phyloP scores from a whole-genome alignment of 64 coral and sea anemone species.

The Dendrophyllia cribrosa region DNA sequence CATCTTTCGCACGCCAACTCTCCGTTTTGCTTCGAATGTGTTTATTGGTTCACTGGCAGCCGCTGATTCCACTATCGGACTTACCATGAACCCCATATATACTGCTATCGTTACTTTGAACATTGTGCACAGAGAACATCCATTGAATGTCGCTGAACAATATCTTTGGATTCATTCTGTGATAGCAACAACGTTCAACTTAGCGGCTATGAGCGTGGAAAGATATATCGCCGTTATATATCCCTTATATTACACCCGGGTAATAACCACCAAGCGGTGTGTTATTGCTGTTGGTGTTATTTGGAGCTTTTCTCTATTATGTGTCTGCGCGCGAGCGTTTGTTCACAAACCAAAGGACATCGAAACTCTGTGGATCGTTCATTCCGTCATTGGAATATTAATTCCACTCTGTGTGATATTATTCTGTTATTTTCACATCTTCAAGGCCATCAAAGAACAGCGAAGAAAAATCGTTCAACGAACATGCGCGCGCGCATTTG shows the following conservation, averaged over 20 bases:
- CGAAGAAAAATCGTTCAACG: neutral
- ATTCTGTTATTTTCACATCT: constrained; percentile 25
- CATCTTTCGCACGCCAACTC: neutral
- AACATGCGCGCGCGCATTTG: neutral
- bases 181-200: constrained; percentile 41
- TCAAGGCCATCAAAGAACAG: constrained; percentile 2
- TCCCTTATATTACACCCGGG: neutral
- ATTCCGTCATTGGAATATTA: neutral
- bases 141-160: constrained; percentile 8
- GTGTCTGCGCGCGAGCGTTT: constrained; percentile 10
- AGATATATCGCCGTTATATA: constrained; percentile 25
- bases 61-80: constrained; percentile 24
- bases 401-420: constrained; percentile 5
- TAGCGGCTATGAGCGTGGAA: constrained; percentile 29
- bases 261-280: neutral
- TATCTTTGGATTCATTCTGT: constrained; percentile 39
- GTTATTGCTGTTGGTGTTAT: neutral
- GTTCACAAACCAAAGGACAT: neutral
- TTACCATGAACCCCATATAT: neutral
- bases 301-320: neutral
- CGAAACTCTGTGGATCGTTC: neutral
- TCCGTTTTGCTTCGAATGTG: constrained; percentile 5
- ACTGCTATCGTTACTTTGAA: neutral
- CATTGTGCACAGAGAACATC: neutral
- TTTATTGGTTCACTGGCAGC: constrained; percentile 27